Conservation (phyloP, 2,888 invertebrate genomes). For the Xestoiulus laeticollis region DNA sequence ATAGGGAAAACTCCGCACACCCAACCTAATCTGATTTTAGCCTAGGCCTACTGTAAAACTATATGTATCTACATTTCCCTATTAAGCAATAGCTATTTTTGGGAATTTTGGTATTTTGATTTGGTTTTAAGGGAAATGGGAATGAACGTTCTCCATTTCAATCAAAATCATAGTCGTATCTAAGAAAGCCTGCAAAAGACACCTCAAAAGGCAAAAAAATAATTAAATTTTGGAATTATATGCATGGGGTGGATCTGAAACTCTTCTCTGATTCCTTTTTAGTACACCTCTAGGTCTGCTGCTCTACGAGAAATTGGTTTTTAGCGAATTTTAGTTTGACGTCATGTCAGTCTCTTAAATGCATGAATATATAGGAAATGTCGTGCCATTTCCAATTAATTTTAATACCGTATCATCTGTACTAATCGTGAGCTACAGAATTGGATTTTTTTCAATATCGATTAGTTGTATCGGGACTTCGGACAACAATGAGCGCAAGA, state of each 20-base stretch:
- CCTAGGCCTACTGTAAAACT: no score
- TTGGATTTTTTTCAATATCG: background rate
- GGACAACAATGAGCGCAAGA: background rate
- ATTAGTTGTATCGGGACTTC: background rate
- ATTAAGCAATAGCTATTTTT: no score
- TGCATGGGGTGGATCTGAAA: background rate
- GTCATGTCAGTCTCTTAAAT: background rate
- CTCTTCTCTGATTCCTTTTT: background rate
- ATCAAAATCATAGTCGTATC: background rate
- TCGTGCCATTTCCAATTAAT: background rate
- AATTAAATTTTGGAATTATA: background rate
- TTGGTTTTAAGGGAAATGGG: background rate
- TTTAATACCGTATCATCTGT: background rate
- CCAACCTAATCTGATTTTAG: no score
- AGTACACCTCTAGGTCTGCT: background rate
- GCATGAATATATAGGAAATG: background rate
- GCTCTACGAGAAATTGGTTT: background rate
- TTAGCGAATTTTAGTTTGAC: background rate
- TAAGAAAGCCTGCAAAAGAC: conserved; percentile 20
- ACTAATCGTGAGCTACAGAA: background rate
- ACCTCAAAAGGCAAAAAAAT: conserved; percentile 12
- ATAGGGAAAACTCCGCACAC: no score
- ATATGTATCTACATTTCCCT: no score
- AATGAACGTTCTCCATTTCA: background rate
- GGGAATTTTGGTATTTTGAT: no score